Conservation (phyloP, 1,140 invertebrate genomes). For the Xylocopa sonorina region DNA sequence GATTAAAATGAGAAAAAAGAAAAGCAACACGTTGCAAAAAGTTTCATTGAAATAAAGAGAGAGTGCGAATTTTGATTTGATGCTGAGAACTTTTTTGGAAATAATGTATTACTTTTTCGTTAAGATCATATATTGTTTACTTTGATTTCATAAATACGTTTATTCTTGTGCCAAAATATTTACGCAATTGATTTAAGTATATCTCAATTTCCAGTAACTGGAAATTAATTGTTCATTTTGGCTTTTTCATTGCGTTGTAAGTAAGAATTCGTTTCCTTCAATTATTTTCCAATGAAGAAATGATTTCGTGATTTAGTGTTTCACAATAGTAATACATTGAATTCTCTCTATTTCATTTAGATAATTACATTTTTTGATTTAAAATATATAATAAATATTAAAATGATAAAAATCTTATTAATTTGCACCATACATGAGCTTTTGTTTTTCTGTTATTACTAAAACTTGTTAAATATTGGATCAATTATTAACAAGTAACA, state of each 20-base stretch:
- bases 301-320: not conserved
- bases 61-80: constrained; percentile 46
- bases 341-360: constrained; percentile 21
- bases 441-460: constrained; percentile 4
- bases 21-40: constrained; percentile 10
- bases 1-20: constrained; percentile 26
- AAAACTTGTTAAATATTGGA: constrained; percentile 10
- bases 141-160: constrained; percentile 1
- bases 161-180: constrained; percentile 18
- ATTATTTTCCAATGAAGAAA: constrained; percentile 19
- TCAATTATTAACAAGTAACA: constrained; percentile 54
- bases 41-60: constrained; percentile 43
- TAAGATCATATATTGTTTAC: not conserved
- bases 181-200: not conserved
- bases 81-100: constrained; percentile 15
- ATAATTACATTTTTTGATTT: constrained; percentile 23
- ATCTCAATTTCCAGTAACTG: constrained; percentile 2
- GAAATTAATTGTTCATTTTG: too few species aligned
- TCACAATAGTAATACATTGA: not conserved
- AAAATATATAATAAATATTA: constrained; percentile 35
- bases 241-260: not conserved
- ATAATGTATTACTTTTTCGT: not conserved
- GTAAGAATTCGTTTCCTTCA: not conserved
- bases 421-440: constrained; percentile 14
- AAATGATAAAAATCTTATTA: constrained; percentile 21